These are phyloP conservation scores for Nephila pilipes DNA, from an alignment of 1,140 invertebrate species.

Conservation along the genomic window DNA sequence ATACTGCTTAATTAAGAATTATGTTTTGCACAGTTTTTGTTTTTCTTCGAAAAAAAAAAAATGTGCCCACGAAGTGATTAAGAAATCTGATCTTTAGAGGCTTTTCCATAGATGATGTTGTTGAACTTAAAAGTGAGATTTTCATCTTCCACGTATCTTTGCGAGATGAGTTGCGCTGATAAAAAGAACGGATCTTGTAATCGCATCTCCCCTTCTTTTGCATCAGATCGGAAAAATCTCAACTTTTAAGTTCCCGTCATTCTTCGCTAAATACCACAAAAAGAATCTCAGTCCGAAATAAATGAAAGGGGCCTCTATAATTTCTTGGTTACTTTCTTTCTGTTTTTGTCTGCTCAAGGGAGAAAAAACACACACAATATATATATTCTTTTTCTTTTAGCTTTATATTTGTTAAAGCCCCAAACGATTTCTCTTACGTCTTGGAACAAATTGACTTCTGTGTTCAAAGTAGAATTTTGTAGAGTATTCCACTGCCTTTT, in stretches of 20 bases:
- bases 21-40: neutral
- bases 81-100: neutral
- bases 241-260: neutral
- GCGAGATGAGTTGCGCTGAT: neutral
- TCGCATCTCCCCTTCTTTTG: neutral
- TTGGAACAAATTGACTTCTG: neutral
- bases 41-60: neutral
- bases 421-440: neutral
- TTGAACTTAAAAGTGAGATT: constrained; percentile 13
- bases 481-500: too few relatives aligned
- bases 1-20: neutral
- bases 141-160: constrained; percentile 12
- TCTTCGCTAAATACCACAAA: constrained; percentile 3
- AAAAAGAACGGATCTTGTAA: constrained; percentile 12
- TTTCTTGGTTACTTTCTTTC: neutral
- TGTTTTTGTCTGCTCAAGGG: neutral
- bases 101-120: neutral
- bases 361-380: neutral
- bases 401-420: neutral
- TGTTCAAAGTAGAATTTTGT: too few relatives aligned
- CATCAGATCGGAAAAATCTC: constrained; percentile 17
- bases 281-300: neutral
- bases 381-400: neutral
- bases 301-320: neutral
- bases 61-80: neutral